Base-by-base conservation (phyloP, 2,797 vertebrate species). In the Coregonus sp. region DNA sequence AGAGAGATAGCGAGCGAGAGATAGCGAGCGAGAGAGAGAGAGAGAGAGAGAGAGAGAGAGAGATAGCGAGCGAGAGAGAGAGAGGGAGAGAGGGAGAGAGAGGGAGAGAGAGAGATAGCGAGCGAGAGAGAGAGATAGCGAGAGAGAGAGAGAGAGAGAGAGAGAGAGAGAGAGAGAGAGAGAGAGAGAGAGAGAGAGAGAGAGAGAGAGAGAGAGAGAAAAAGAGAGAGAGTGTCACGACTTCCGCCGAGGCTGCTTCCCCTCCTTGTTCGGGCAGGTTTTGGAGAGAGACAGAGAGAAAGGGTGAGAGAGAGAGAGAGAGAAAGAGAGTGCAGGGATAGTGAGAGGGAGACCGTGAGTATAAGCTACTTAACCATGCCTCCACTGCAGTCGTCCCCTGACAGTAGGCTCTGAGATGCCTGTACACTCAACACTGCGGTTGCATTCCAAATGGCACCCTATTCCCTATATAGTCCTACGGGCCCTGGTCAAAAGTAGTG, bases 381-480 rank as follows among this genome's bases (percentile, higher is more conserved):
- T 35, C 74, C 78, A 84, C 81, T 68, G 78, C 14, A 1, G 74
- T 86, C 82, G 68, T 81, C 70, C 80, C 77, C 77, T 70, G 81
- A 81, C 75, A 70, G 56, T 31, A 29, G 82, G 56, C 25, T 52
- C 69, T n/a, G 6, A 79, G 72, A 75, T 4, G 35, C 66, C 78
- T 75, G 54, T 11, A 33, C 70, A 51, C 77, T 75, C 54, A n/a
- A 33, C 70, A 51, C n/a, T 16, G 12, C 14, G 12, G 56, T 20
- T 59, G 5, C 18, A 59, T 54, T 54, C 16, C 5, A 54, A 54
- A 54, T 54, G 52, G 5, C 5, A 56, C 56, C 56, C 5, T 20
- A 59, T n/a, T 59, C 56, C 5, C 56, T 20, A 59, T 59, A 59
- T n/a, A n/a, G 56, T 59, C 5, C 56, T 59, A 18, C 9, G 56